Base-by-base conservation (phyloP, 2,113 vertebrate genomes). In the Entelurus aequoreus region DNA sequence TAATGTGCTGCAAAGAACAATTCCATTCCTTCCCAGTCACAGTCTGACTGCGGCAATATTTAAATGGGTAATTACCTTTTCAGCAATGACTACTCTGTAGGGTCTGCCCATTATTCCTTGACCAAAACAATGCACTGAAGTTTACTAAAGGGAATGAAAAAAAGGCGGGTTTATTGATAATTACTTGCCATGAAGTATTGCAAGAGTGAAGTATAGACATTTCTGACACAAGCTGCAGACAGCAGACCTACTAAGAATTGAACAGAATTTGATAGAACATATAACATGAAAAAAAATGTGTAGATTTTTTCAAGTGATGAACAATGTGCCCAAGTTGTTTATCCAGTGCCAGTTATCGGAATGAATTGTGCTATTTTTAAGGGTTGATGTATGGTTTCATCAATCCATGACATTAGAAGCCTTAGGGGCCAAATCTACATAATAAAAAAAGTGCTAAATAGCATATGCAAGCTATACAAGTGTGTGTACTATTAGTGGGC, bases 41-140 rank as follows among this genome's bases (percentile, higher is more conserved):
- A 77, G 64, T 65, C 64, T 80, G 78, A 72, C 71, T 54, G 46
- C 65, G 71, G 77, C 78, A 76, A 62, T 68, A 64, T 67, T 82
- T 59, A 66, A 51, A 48, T 50, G 51, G 51, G 62, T 76, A 82
- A 84, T 84, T 83, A 87, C 72, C 61, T 66, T 28, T 51, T 64
- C 3, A 5, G 65, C 58, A 5, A 64, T 52, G 11, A 71, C 35
- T 60, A 62, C 52, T 59, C 46, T 78, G 40, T 66, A 61, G 46
- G 54, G 59, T 70, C 42, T 50, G 52, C 28, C 37, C 16, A 37
- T 66, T 44, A 73, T 63, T 76, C 56, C 28, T 65, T 78, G 63
- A 65, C 57, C 68, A 44, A 66, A 40, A 40, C 8, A 28, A 28
- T 40, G 38, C 6, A 40, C 8, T 28, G 4, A 28, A 40, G 38